Evolutionary conservation across 2,113 vertebrate genomes (phyloP).

Genomic region (Rhinoderma darwinii): DNA sequence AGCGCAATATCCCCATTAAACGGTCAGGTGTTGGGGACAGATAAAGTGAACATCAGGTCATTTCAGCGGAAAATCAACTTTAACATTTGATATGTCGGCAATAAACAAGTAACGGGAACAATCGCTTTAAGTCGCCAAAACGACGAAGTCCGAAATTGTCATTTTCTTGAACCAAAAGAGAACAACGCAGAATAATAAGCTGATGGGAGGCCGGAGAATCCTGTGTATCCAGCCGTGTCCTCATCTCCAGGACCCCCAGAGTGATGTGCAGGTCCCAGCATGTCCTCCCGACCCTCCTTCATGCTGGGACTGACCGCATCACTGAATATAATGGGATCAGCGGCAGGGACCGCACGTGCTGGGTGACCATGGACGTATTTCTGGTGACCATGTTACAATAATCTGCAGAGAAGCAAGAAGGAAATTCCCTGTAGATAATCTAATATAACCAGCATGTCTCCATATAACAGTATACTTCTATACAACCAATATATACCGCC

Average conservation of each 20-base stretch:
- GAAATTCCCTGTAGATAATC: too few relatives aligned
- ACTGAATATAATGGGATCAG: not conserved
- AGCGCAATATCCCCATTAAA: not conserved
- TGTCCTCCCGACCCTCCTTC: not conserved
- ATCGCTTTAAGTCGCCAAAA: not conserved
- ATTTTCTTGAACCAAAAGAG: not conserved
- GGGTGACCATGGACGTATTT: not conserved
- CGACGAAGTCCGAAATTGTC: not conserved
- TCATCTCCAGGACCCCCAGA: not conserved
- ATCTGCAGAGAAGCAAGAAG: too few relatives aligned
- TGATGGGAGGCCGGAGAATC: not conserved
- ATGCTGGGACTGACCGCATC: not conserved
- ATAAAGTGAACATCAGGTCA: not conserved
- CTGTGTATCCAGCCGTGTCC: not conserved
- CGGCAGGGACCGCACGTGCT: too few relatives aligned
- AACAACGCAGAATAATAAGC: not conserved
- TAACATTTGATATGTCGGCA: not conserved
- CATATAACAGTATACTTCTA: too few relatives aligned
- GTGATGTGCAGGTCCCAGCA: conserved; percentile 15
- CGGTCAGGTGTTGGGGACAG: not conserved
- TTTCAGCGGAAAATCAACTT: not conserved
- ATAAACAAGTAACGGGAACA: not conserved
- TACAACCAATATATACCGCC: too few relatives aligned
- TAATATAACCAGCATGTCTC: too few relatives aligned
- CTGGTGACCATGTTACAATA: not conserved